phyloP scores from a whole-genome alignment of 2,888 invertebrate genomes.

The Odontomyia ornata region DNA sequence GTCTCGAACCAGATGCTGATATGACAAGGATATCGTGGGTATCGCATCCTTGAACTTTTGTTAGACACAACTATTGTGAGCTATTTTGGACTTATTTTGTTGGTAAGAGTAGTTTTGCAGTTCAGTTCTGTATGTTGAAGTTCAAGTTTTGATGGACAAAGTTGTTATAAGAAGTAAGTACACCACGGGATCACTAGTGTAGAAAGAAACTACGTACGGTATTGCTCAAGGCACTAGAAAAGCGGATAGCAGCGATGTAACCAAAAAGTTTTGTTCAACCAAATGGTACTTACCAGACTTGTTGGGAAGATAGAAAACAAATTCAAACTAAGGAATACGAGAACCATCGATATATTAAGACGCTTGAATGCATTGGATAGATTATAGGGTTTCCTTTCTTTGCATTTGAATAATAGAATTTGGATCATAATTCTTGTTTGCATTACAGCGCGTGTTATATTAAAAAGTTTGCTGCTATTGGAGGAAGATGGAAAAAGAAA shows the following conservation, averaged over 20 bases:
- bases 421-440: too few species aligned
- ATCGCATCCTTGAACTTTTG: too few species aligned
- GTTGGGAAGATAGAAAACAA: background rate
- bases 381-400: too few species aligned
- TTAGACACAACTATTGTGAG: background rate
- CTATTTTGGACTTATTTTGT: background rate
- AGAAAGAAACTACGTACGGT: background rate
- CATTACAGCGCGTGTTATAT: too few species aligned
- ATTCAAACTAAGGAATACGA: too few species aligned
- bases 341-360: too few species aligned
- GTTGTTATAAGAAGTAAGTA: conserved; percentile 9
- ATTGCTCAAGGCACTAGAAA: background rate
- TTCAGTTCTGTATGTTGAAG: background rate
- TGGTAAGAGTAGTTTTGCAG: background rate
- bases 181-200: background rate
- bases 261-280: background rate
- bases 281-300: background rate
- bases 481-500: too few species aligned
- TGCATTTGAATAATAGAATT: too few species aligned
- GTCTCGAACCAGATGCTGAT: too few species aligned
- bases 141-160: conserved; percentile 20
- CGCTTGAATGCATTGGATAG: too few species aligned
- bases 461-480: too few species aligned
- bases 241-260: background rate
- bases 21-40: background rate